These are phyloP conservation scores for Rhyzopertha dominica DNA, from an alignment of 1,140 invertebrate genomes.

Conservation along the genomic window DNA sequence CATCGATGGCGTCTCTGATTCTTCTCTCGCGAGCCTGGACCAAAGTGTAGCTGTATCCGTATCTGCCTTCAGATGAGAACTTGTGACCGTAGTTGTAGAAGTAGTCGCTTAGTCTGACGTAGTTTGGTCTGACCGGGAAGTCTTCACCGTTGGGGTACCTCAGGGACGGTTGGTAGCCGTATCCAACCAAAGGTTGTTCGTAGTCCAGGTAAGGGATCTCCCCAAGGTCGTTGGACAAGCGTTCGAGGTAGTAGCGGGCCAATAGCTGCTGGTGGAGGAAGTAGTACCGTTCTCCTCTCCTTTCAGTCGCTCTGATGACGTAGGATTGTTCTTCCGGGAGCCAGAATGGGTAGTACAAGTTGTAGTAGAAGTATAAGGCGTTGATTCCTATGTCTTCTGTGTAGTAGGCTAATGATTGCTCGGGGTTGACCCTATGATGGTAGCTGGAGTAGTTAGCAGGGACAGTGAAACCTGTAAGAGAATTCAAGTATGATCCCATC, in stretches of 20 bases:
- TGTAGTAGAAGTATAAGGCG: slow-evolving; percentile 60
- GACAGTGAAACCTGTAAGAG: slow-evolving; percentile 44
- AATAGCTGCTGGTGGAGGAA: slow-evolving; percentile 57
- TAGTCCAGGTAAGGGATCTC: slow-evolving; percentile 56
- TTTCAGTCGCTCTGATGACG: slow-evolving; percentile 48
- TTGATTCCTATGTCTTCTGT: slow-evolving; percentile 70
- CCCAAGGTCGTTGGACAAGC: slow-evolving; percentile 57
- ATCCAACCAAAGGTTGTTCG: slow-evolving; percentile 50
- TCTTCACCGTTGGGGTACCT: slow-evolving; percentile 60
- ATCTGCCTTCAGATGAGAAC: slow-evolving; percentile 11
- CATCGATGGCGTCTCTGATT: slow-evolving; percentile 58
- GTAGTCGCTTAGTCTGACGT: slow-evolving; percentile 41
- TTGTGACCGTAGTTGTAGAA: slow-evolving; percentile 34
- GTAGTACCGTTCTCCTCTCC: slow-evolving; percentile 60
- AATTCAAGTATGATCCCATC: no score
- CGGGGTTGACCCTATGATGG: slow-evolving; percentile 41
- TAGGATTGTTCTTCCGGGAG: slow-evolving; percentile 52
- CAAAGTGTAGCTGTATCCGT: slow-evolving; percentile 30
- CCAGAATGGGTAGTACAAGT: slow-evolving; percentile 60
- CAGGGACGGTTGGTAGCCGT: slow-evolving; percentile 64
- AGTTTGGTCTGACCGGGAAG: slow-evolving; percentile 56
- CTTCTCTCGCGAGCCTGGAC: slow-evolving; percentile 53
- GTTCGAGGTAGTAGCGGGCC: slow-evolving; percentile 63
- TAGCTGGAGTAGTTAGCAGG: slow-evolving; percentile 53
- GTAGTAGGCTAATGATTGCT: slow-evolving; percentile 62